Evolutionary conservation across 2,888 invertebrate species (phyloP), one percentile per base, ranked within the genome.

Genomic region (Hypolimnas misippus): DNA sequence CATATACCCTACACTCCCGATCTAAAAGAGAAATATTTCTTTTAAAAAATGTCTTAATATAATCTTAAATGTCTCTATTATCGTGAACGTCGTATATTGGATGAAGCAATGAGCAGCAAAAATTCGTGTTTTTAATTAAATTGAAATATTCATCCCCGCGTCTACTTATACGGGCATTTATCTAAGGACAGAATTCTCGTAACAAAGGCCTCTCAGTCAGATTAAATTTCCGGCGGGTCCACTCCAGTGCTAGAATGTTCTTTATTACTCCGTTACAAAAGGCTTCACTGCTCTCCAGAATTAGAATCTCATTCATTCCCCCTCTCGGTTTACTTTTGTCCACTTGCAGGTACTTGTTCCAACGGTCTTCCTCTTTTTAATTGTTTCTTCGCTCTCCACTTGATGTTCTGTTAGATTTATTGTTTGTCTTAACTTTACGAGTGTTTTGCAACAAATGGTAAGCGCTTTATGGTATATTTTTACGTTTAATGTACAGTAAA

Each of bases 191-290:
- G 80, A 87, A 86, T 87, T 83, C 76, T 63, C 71, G 74, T 79
- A 84, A 87, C 88, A 86, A 87, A 89, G 84, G 84, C 82, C 79
- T 79, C 82, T 84, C 77, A 73, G 78, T 79, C 79, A 86, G 89
- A 90, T 91, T 87, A 90, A 91, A 90, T 91, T 90, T 90, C 91
- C 87, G 87, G 78, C 76, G 79, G 84, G 87, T 86, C 88, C 89
- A 89, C 89, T 89, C 77, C 78, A 83, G 81, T 77, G 81, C 86
- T 83, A 86, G 84, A 82, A 88, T 82, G 82, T 81, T 84, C 86
- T 89, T 89, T 89, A 90, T 88, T 87, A 86, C 86, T 80, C 82
- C 79, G 77, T 84, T 85, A 86, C 86, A 89, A 89, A 88, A 84
- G 86, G 63, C 65, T 49, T 49, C 56, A 57, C 50, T 79, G 81